A percentile compares a stretch with the other conserved stretches of the same genome.
Conservation (phyloP, 2,888 invertebrate species). For the Cenopis cana region DNA sequence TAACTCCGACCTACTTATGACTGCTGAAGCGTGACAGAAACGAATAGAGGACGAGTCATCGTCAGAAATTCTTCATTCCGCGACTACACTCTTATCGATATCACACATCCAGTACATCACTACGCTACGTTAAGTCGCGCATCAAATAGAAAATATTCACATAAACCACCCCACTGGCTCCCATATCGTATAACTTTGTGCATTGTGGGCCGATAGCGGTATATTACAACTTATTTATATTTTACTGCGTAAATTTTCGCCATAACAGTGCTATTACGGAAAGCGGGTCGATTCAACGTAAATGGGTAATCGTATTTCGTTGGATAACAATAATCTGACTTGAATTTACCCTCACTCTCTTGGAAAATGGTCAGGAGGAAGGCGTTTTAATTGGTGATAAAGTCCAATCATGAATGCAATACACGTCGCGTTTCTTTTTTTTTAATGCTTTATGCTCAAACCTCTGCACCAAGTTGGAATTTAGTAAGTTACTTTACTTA, state of each 20-base stretch:
- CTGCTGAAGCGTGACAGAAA: no score
- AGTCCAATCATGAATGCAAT: neutral
- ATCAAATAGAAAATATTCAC: constrained; percentile 45
- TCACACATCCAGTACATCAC: constrained; percentile 18
- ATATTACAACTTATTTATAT: constrained; percentile 39
- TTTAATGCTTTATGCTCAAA: no score
- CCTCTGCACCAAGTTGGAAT: no score
- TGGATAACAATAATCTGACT: neutral
- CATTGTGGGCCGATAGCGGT: constrained; percentile 40
- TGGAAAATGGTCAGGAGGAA: neutral
- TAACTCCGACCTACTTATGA: no score
- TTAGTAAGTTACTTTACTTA: no score
- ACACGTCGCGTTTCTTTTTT: no score
- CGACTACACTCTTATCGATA: neutral
- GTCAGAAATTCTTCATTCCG: neutral
- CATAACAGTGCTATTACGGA: constrained; percentile 30
- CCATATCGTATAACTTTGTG: constrained; percentile 41
- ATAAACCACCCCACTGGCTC: constrained; percentile 42
- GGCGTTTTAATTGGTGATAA: neutral
- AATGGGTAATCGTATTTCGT: neutral
- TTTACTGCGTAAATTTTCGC: constrained; percentile 34
- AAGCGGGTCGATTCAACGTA: constrained; percentile 7
- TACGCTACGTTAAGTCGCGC: constrained; percentile 38
- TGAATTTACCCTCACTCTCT: neutral
- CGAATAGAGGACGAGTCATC: no score